Percentiles rank a stretch among this genome's conserved stretches.
Evolutionary conservation across 2,113 vertebrate genomes (phyloP).

Genomic region (Takifugu bimaculatus): DNA sequence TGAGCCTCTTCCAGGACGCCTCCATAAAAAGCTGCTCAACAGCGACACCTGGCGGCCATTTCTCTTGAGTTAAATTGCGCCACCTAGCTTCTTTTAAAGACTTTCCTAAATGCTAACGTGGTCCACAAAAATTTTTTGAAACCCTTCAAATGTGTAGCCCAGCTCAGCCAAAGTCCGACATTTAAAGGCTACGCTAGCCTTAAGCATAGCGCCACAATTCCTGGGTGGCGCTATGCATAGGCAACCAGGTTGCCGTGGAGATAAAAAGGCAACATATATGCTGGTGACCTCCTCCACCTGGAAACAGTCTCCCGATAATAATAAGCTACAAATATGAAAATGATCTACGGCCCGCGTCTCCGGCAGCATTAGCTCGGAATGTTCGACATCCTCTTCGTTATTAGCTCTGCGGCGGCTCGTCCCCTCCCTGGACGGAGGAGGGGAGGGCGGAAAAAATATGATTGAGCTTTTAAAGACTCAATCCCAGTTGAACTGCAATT

Average conservation of each 20-base stretch:
- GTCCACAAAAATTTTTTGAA: too few species aligned
- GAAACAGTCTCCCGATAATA: constrained; percentile 15
- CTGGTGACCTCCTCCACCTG: constrained; percentile 34
- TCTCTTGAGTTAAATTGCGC: too few species aligned
- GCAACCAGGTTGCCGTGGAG: too few species aligned
- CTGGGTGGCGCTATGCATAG: neutral
- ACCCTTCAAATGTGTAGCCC: too few species aligned
- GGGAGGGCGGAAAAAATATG: constrained; percentile 10
- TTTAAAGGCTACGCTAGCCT: neutral
- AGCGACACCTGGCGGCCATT: too few species aligned
- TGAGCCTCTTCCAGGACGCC: too few species aligned
- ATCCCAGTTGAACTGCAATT: constrained; percentile 68
- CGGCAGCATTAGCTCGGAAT: constrained; percentile 54
- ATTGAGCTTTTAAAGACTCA: constrained; percentile 67
- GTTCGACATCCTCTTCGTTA: constrained; percentile 61
- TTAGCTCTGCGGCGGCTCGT: constrained; percentile 46
- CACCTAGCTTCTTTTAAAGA: too few species aligned
- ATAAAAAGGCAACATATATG: neutral
- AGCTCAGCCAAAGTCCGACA: too few species aligned
- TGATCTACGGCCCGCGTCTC: constrained; percentile 38
- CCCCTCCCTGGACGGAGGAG: constrained; percentile 12
- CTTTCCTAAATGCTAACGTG: too few species aligned
- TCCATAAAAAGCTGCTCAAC: neutral
- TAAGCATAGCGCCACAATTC: neutral
- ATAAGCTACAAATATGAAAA: constrained; percentile 37